These are phyloP conservation scores for Myotis pilosus DNA, from an alignment of 2,797 vertebrate species.

Conservation along the genomic window DNA sequence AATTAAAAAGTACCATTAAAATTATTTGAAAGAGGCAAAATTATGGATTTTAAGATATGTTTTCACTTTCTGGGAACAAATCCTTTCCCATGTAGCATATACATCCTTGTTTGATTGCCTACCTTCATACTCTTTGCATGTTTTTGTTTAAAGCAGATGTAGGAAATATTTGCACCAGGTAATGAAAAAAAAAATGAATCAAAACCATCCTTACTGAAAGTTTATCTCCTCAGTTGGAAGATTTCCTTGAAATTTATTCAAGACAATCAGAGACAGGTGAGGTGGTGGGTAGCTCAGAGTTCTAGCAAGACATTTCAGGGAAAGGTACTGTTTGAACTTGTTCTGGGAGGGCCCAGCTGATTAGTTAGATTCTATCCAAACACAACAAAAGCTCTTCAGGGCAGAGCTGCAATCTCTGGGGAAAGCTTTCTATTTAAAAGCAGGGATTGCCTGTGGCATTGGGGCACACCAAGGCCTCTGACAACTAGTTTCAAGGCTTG, in stretches of 20 bases:
- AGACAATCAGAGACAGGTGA: background rate
- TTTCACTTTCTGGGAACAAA: background rate
- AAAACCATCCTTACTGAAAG: background rate
- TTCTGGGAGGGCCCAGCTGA: background rate
- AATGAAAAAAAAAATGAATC: background rate
- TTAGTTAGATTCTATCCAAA: conserved; percentile 3
- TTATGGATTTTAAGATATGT: background rate
- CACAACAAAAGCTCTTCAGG: background rate
- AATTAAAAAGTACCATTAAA: background rate
- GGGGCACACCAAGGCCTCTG: background rate
- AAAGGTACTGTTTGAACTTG: conserved; percentile 44
- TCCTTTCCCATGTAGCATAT: background rate
- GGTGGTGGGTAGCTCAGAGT: background rate
- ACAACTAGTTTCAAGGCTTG: background rate
- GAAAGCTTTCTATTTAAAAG: conserved; percentile 14
- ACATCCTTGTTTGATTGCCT: background rate
- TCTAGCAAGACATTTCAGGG: background rate
- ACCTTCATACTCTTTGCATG: background rate
- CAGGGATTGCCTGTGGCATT: background rate
- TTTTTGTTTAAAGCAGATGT: background rate
- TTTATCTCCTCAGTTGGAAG: background rate
- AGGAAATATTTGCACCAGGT: background rate
- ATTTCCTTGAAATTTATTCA: background rate
- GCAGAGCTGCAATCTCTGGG: background rate
- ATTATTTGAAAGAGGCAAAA: background rate